Base-by-base conservation (phyloP, 2,113 vertebrate species). In the Rhinoptilus africanus region DNA sequence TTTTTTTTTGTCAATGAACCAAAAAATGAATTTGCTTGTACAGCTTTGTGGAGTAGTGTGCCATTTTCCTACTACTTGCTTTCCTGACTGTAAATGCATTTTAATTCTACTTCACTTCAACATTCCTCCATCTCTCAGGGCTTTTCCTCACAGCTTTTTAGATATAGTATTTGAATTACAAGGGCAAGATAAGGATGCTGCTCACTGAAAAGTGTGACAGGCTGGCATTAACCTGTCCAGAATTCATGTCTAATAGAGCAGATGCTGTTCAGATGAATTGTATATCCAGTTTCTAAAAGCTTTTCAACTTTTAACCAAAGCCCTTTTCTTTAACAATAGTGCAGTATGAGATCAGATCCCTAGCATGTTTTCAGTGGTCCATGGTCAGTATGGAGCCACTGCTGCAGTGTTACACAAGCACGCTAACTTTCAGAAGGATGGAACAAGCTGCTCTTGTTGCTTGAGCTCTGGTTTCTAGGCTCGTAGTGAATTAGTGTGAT, bases 161-260 rank as follows among this genome's bases (percentile, higher is more conserved):
- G 76, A 14, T 77, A 41, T 47, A 90, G 26, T 60, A 67, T 74
- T 83, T 85, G 88, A 86, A 37, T 73, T 86, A 76, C n/a, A n/a
- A 39, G 34, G 71, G 45, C 67, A 86, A 95, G 92, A 86, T 84
- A 95, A 96, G 72, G 63, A 22, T 66, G 32, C 32, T 92, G 54
- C 79, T 94, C 27, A 34, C 3, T 21, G 57, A 69, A 24, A 79
- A 90, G n/a, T 66, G 41, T 92, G 88, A 71, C 94, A 92, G 79
- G 50, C 56, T 86, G 64, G 45, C 72, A 92, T 96, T 95, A 92
- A 91, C 91, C 91, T 95, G 91, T 91, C 88, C 91, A 91, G 54
- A 93, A 41, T 60, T 90, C 45, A 47, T 71, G 71, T 78, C 54
- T 93, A 72, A 83, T 85, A 22, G 50, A 93, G 71, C 69, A 81